A percentile compares a stretch with the other conserved stretches of the same genome.
phyloP scores from a whole-genome alignment of 1,140 invertebrate species.

The Drosophila ohnishii region DNA sequence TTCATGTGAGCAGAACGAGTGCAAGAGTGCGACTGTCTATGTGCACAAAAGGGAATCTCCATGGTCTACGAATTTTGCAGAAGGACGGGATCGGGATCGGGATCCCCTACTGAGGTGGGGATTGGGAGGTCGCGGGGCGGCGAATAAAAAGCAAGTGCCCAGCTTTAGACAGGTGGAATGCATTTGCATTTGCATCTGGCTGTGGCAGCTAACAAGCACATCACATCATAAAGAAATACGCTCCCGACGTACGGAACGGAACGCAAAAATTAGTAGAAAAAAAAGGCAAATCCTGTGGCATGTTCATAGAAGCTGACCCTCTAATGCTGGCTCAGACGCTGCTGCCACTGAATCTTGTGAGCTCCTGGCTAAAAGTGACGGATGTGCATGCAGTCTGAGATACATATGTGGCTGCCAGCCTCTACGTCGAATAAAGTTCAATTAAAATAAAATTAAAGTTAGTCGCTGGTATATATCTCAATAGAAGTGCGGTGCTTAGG shows the following conservation, averaged over 20 bases:
- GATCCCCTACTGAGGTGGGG: not conserved
- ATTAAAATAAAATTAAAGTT: conserved; percentile 60
- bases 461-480: conserved; percentile 30
- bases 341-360: conserved; percentile 22
- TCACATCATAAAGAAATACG: conserved; percentile 67
- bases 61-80: conserved; percentile 53
- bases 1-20: conserved; percentile 35
- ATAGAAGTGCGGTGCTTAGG: conserved; percentile 38
- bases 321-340: conserved; percentile 34
- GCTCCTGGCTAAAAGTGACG: conserved; percentile 19
- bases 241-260: conserved; percentile 40
- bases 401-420: conserved; percentile 12
- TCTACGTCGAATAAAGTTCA: conserved; percentile 64
- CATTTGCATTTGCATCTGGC: conserved; percentile 64
- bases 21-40: conserved; percentile 42
- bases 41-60: conserved; percentile 57
- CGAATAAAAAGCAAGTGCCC: conserved; percentile 66
- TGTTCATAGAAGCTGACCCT: conserved; percentile 54
- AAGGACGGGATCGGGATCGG: conserved; percentile 12
- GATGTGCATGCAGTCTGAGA: conserved; percentile 14
- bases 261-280: conserved; percentile 52
- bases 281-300: conserved; percentile 31
- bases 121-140: conserved; percentile 1
- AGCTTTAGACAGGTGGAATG: conserved; percentile 72
- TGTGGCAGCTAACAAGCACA: conserved; percentile 73